Base-by-base conservation (phyloP, 2,797 vertebrate species). In the Diceros bicornis region DNA sequence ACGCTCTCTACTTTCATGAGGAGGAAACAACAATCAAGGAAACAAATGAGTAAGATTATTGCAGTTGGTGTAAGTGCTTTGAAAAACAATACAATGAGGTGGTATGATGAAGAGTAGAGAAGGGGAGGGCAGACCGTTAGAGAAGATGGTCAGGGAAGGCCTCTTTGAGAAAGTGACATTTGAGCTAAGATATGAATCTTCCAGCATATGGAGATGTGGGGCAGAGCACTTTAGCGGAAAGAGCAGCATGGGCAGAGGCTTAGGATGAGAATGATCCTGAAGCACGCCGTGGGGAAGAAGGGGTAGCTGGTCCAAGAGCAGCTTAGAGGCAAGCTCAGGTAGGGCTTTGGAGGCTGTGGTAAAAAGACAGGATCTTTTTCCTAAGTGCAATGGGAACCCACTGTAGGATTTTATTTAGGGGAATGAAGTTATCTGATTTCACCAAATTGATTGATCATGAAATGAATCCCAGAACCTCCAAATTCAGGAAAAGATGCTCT, bases 341-440 rank as follows among this genome's bases (percentile, higher is more conserved):
- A 79, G 16, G 16, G 44, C 27, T 44, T 72, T 20, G 29, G 25
- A 74, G 20, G 32, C 13, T 59, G 4, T 14, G 10, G 59, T 44
- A 66, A 69, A 92, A 52, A 57, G 25, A 72, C 18, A 8, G 32
- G 12, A 50, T 69, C 64, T 94, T 95, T 88, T 41, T 62, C 34
- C 34, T 86, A 85, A 88, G 18, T 23, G 23, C 14, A 27, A 44
- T 12, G 59, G 44, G 18, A 93, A 78, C 69, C 18, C 50, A 92
- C 37, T 25, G 41, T n/a, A 69, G 25, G 29, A 74, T 57, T 87
- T 90, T 64, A 88, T 10, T 79, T 81, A 81, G 57, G 41, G 7
- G 17, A 92, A 52, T n/a, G 32, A 88, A 94, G 34, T 95, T 66
- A 79, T 44, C 62, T 84, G 1, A 77, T 85, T 78, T 94, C 32